Evolutionary conservation across 2,797 vertebrate genomes (phyloP).

Genomic region (Danio choprae): DNA sequence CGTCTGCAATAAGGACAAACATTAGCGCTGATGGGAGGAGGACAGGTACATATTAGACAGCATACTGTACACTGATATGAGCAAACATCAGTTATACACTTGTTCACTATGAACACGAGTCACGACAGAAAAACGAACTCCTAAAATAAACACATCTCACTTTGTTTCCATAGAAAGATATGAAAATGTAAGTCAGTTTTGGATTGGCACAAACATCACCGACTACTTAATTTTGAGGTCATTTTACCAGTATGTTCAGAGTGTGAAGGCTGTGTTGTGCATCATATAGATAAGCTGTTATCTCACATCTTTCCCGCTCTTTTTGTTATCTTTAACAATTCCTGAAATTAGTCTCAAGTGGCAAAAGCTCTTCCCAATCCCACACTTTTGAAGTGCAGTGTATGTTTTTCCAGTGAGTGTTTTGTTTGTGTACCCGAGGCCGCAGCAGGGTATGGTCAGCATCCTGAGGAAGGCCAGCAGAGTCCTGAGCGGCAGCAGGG

Average conservation of each 20-base stretch:
- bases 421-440: conserved; percentile 82
- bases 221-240: neutral
- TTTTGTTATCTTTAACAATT: neutral
- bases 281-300: neutral
- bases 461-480: conserved; percentile 90
- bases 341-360: neutral
- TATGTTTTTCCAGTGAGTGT: neutral
- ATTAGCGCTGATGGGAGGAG: conserved; percentile 73
- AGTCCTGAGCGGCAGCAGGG: conserved; percentile 92
- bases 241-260: neutral
- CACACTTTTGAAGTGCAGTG: neutral
- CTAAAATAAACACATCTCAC: neutral
- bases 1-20: conserved; percentile 83
- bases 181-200: too few species aligned
- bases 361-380: neutral
- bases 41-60: conserved; percentile 56
- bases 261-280: neutral
- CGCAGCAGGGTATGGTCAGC: conserved; percentile 92
- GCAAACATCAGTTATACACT: conserved; percentile 9
- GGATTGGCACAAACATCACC: neutral
- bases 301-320: neutral
- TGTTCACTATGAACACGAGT: neutral
- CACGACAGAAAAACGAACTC: too few species aligned
- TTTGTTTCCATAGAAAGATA: too few species aligned
- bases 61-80: conserved; percentile 9